phyloP scores from a whole-genome alignment of 2,888 invertebrate genomes.

The Chymomyza procnemis region DNA sequence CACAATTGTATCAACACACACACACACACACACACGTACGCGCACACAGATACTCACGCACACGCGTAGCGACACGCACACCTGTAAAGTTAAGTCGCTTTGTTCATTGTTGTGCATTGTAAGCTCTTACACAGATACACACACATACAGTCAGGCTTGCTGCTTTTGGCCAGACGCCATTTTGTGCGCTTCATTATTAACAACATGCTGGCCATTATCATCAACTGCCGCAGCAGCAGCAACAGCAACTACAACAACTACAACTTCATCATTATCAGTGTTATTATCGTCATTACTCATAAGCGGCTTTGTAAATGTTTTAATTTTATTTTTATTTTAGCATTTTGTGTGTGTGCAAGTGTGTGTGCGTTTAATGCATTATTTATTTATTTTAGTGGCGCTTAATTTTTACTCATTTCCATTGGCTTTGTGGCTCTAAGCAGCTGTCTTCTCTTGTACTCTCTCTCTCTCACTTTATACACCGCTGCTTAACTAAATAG shows the following conservation, averaged over 20 bases:
- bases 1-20: conserved; percentile 13
- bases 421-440: conserved; percentile 9
- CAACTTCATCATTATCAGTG: conserved; percentile 14
- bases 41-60: not conserved
- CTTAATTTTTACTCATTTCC: conserved; percentile 43
- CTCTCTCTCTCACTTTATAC: not conserved
- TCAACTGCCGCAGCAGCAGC: not conserved
- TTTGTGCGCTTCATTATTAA: not conserved
- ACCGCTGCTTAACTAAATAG: not conserved
- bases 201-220: not conserved
- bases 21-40: conserved; percentile 15
- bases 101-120: conserved; percentile 51
- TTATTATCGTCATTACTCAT: conserved; percentile 33
- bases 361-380: conserved; percentile 38
- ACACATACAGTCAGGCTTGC: conserved; percentile 5
- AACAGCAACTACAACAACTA: conserved; percentile 8
- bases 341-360: too few relatives aligned
- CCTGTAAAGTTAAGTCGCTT: conserved; percentile 43
- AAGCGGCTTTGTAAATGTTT: conserved; percentile 64
- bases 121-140: conserved; percentile 2
- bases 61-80: conserved; percentile 3
- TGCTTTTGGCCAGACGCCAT: not conserved
- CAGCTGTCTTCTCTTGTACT: conserved; percentile 7
- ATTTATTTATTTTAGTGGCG: conserved; percentile 53
- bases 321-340: conserved; percentile 9